Base-by-base conservation (phyloP, 2,113 vertebrate species). In the Xyliphius kryptos region DNA sequence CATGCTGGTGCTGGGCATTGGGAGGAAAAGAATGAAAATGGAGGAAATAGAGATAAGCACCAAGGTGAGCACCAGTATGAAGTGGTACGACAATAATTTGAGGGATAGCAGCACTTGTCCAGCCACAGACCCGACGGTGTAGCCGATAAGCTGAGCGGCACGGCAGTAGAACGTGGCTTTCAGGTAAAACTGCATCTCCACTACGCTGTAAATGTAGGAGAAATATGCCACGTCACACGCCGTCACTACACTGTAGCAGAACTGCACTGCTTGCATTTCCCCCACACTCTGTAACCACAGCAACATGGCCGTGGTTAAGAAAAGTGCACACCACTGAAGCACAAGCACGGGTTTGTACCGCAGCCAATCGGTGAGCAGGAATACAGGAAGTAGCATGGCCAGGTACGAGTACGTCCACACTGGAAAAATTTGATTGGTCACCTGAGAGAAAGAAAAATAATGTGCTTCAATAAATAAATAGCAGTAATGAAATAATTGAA, bases 371-470 rank as follows among this genome's bases (percentile, higher is more conserved):
- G 93, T 97, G 26, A 93, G 75, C 65, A 96, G 65, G 54, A 96
- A 95, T 38, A 93, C 89, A 0, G 92, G 92, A 1, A 92, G 64
- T 10, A 95, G 82, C 56, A 91, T 74, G 0, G 57, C 72, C 0
- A 97, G 79, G 74, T 93, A 95, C 0, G 91, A 93, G 77, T 97
- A 98, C 0, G 92, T 95, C 91, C 91, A 96, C 14, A 96, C 85
- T 0, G 94, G 92, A 0, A 92, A 73, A 38, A 95, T 74, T 49
- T 91, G 71, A 15, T 83, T 91, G 41, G 85, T 90, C 5, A 95
- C 83, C 94, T 67, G 13, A 65, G 32, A 16, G 40, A 51, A 32
- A 5, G 43, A 9, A 6, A 63, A 20, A 13, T 15, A 48, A 22
- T n/a, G n/a, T n/a, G n/a, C n/a, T n/a, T n/a, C n/a, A n/a, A n/a